Conservation (phyloP, 2,888 invertebrate genomes). For the Melieria omissa region DNA sequence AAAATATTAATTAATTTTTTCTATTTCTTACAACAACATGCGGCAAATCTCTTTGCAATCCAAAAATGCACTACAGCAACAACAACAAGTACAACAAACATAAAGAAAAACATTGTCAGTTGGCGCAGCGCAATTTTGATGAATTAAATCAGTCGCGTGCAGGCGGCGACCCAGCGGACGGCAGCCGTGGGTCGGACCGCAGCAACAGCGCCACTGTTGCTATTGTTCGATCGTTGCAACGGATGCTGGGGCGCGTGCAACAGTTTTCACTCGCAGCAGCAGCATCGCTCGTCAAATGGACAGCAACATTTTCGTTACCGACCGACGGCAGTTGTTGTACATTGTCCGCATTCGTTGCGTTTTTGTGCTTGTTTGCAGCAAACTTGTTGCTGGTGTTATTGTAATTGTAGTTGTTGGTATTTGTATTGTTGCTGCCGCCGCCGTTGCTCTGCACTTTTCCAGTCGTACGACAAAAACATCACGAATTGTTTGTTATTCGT, state of each 20-base stretch:
- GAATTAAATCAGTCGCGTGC: slow-evolving; percentile 59
- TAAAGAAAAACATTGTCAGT: background rate
- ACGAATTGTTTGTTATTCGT: slow-evolving; percentile 57
- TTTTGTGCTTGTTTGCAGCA: too few relatives aligned
- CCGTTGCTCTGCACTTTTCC: background rate
- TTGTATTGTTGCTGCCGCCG: background rate
- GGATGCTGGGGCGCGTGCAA: too few relatives aligned
- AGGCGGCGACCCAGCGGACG: slow-evolving; percentile 12
- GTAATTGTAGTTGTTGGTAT: background rate
- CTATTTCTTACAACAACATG: background rate
- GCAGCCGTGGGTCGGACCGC: slow-evolving; percentile 14
- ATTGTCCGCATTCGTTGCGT: background rate
- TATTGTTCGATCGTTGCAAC: too few relatives aligned
- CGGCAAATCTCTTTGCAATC: background rate
- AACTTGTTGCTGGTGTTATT: too few relatives aligned
- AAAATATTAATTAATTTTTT: background rate
- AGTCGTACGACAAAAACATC: slow-evolving; percentile 50
- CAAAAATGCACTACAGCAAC: background rate
- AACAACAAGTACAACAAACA: background rate
- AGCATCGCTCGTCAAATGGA: background rate
- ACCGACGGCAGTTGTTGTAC: background rate
- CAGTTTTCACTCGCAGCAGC: background rate
- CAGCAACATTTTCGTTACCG: background rate
- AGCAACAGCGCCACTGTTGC: background rate
- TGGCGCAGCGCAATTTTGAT: slow-evolving; percentile 46